These are phyloP conservation scores for Seriola dumerili DNA, from an alignment of 2,113 vertebrate species.

Conservation along the genomic window DNA sequence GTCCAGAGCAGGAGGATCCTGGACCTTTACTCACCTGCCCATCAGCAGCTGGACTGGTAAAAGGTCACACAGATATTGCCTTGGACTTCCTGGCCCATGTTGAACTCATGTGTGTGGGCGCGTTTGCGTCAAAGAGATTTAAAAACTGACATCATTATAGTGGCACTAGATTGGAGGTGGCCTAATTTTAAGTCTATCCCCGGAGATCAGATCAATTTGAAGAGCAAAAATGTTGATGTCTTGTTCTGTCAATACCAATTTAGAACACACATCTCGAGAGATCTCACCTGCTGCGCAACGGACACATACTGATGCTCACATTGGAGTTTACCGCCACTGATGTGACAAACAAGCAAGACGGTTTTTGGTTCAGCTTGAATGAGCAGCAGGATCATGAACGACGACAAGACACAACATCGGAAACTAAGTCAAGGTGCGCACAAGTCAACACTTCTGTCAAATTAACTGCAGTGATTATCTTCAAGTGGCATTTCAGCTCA, in stretches of 20 bases:
- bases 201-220: slow-evolving; percentile 30
- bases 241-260: slow-evolving; percentile 21
- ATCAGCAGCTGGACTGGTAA: slow-evolving; percentile 21
- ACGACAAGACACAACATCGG: slow-evolving; percentile 12
- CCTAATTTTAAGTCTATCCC: slow-evolving; percentile 11
- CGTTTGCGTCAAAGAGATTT: background rate
- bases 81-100: slow-evolving; percentile 20
- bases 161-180: background rate
- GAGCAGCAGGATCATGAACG: background rate
- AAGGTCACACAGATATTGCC: slow-evolving; percentile 55
- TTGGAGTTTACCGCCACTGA: background rate
- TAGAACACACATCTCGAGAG: slow-evolving; percentile 9
- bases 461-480: slow-evolving; percentile 8
- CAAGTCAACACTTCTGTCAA: slow-evolving; percentile 1
- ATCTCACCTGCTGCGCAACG: background rate
- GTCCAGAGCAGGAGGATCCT: background rate
- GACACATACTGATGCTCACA: background rate
- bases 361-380: slow-evolving; percentile 14
- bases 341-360: slow-evolving; percentile 17
- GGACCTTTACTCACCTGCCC: slow-evolving; percentile 31
- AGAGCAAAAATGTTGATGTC: slow-evolving; percentile 24
- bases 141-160: background rate
- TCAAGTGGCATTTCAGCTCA: slow-evolving; percentile 4
- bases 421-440: background rate
- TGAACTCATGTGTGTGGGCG: background rate